phyloP scores from a whole-genome alignment of 2,113 vertebrate genomes.

The Hyperopisus bebe region DNA sequence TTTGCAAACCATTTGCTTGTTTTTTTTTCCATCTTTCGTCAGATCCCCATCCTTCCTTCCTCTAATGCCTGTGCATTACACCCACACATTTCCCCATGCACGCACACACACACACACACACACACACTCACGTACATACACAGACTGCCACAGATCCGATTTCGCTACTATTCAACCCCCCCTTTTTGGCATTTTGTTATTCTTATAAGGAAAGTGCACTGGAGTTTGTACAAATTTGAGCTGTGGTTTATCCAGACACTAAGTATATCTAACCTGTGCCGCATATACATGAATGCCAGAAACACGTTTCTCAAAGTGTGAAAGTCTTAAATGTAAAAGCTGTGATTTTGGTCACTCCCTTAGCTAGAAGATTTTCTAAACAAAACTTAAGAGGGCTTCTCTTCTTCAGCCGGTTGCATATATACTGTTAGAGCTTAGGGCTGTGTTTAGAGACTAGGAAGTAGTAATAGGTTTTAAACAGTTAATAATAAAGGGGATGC shows the following conservation, averaged over 20 bases:
- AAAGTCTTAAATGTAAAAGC: slow-evolving; percentile 50
- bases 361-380: slow-evolving; percentile 21
- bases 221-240: slow-evolving; percentile 11
- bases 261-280: slow-evolving; percentile 4
- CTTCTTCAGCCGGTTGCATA: slow-evolving; percentile 32
- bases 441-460: slow-evolving; percentile 42
- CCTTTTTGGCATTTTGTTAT: slow-evolving; percentile 4
- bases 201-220: slow-evolving; percentile 14
- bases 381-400: slow-evolving; percentile 28
- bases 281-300: slow-evolving; percentile 29
- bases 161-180: neutral
- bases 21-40: neutral
- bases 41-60: neutral
- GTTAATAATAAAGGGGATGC: slow-evolving; percentile 46
- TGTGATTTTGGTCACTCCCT: slow-evolving; percentile 45
- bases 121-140: neutral
- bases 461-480: slow-evolving; percentile 49
- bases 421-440: slow-evolving; percentile 34
- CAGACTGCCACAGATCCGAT: neutral
- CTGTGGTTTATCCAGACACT: slow-evolving; percentile 17
- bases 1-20: neutral
- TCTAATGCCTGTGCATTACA: neutral
- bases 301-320: slow-evolving; percentile 25
- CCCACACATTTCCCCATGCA: neutral
- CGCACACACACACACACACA: neutral